Evolutionary conservation across 2,797 vertebrate genomes (phyloP), one percentile per base, ranked within the genome.

Genomic region (Australoheros facetus): DNA sequence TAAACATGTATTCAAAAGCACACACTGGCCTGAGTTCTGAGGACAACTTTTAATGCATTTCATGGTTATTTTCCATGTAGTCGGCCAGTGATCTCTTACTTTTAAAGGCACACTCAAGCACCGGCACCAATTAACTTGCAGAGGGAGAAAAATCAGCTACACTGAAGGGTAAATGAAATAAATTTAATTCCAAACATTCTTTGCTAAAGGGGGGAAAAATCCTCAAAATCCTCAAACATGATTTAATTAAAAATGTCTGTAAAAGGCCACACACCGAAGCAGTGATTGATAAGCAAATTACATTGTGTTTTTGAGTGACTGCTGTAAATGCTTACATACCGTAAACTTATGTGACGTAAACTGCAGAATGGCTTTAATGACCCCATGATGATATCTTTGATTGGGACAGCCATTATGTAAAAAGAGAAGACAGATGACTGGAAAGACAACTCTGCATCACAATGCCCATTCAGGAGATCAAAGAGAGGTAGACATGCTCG

Each of bases 391-490:
- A 90, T 88, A 87, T 86, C 83, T 87, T 60, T 86, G 87, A 93
- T 85, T 89, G 87, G 80, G 79, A 87, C 87, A 83, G 88, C 92
- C 91, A 94, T 94, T 93, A 91, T 82, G 48, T 78, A 88, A 83
- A 81, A 70, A 66, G 82, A 82, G 75, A 80, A 85, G 66, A 81
- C 81, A 87, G 78, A 91, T 72, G 69, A 90, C 91, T 86, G 83
- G 70, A 90, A 89, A 87, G 84, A 86, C 83, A 88, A 80, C 81
- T 83, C 80, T 26, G 79, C 81, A 79, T 90, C 88, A 92, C 83
- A 88, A 90, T 75, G 77, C 48, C 56, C 85, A 84, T 87, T 86
- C 73, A 56, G 83, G 86, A 95, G 96, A 97, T 97, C 96, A 98
- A 96, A 97, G 96, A 87, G 89, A 92, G 93, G 88, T 89, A 92